Base-by-base conservation (phyloP, 2,113 vertebrate genomes). In the Cephalophus harveyi region DNA sequence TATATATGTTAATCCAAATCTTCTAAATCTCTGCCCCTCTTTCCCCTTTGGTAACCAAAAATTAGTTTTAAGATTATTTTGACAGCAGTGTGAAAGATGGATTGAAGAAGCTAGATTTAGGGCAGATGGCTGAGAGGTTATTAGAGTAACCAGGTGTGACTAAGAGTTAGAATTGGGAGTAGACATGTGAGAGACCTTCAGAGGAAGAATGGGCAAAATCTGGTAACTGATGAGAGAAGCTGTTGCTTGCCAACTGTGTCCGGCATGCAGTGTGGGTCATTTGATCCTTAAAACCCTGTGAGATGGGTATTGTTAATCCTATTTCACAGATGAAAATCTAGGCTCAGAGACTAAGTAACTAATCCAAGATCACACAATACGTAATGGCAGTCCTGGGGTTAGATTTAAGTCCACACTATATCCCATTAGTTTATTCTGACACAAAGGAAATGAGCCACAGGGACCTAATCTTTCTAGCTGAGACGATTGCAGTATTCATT, bases 61-160 rank as follows among this genome's bases (percentile, higher is more conserved):
- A 10, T 79, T 50, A 30, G 78, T 64, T 95, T 92, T 40, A 81
- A 81, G 64, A 54, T 95, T 84, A 81, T 91, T 95, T 93, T n/a
- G 74, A 91, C 54, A 92, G 17, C 57, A 74, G 48, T 74, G 16
- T 85, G 27, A 52, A 78, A 52, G 25, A 82, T 55, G n/a, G 52
- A 62, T 60, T n/a, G 21, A 93, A 96, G 43, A 95, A 57, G 27
- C 46, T 79, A 40, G 19, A 87, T 90, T 84, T 87, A 91, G 78
- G 23, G 27, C 40, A 60, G 30, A 48, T 33, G 78, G 33, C 88
- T 52, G 23, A 94, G 88, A 57, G 67, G 27, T 86, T 43, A 28
- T 50, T 92, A 89, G 33, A 59, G 14, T 64, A 90, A 78, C 9
- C 12, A 93, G 19, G 23, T 30, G 14, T 40, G 30, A 76, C 62